Conservation (phyloP, 1,140 invertebrate genomes). For the Drosophila azteca region DNA sequence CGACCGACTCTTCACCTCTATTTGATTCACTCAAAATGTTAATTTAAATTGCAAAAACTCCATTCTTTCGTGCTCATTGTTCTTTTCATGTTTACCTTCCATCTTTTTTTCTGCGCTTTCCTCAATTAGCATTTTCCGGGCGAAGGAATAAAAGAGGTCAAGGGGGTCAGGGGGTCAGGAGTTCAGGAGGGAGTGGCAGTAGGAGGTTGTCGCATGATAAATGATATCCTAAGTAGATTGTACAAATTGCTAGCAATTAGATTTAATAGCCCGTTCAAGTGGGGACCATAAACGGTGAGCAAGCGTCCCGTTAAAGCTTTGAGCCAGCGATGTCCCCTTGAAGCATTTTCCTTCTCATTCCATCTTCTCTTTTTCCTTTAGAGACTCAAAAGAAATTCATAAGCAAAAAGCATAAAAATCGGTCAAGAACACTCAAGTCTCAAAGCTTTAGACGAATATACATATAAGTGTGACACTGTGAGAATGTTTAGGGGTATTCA, state of each 20-base stretch:
- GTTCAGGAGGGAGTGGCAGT: background rate
- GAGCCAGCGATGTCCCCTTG: constrained; percentile 22
- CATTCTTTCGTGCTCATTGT: constrained; percentile 63
- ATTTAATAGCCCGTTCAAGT: constrained; percentile 72
- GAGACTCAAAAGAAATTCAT: constrained; percentile 34
- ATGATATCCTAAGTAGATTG: constrained; percentile 80
- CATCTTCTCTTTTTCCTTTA: constrained; percentile 1
- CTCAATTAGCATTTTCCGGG: constrained; percentile 63
- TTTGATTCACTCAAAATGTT: constrained; percentile 78
- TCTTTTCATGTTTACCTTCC: constrained; percentile 25
- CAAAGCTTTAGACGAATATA: background rate
- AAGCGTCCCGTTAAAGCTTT: constrained; percentile 10
- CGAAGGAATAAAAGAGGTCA: constrained; percentile 5
- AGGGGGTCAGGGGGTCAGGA: background rate
- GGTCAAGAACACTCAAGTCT: constrained; percentile 37
- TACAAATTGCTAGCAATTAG: constrained; percentile 77
- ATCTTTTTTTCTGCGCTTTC: constrained; percentile 25
- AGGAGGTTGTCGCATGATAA: constrained; percentile 60
- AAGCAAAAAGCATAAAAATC: constrained; percentile 33
- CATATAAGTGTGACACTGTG: too few relatives aligned
- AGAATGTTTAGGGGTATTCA: too few relatives aligned
- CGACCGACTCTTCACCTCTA: constrained; percentile 25
- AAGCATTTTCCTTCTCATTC: constrained; percentile 6
- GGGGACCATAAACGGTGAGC: constrained; percentile 47
- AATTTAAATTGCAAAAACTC: constrained; percentile 75